phyloP scores from a whole-genome alignment of 2,888 invertebrate genomes.

The Terebella lapidaria region DNA sequence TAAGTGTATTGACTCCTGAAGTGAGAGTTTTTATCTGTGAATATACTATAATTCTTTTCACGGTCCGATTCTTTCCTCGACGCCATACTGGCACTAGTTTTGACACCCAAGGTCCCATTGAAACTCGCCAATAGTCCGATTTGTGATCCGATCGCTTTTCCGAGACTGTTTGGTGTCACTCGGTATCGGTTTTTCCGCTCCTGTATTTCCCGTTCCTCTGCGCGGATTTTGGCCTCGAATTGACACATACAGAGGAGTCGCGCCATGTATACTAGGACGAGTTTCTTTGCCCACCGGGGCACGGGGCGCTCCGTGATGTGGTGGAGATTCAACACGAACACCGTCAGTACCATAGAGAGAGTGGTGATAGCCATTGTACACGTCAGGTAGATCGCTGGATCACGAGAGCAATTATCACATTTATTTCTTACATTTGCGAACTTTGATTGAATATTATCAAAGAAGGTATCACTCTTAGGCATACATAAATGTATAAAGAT shows the following conservation, averaged over 20 bases:
- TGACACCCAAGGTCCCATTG: conserved; percentile 7
- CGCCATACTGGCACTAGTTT: too few species aligned
- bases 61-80: background rate
- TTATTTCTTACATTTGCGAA: too few species aligned
- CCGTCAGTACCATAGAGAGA: conserved; percentile 29
- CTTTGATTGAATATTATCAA: too few species aligned
- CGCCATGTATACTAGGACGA: conserved; percentile 27
- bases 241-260: conserved; percentile 27
- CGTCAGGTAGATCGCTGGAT: conserved; percentile 28
- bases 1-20: conserved; percentile 13
- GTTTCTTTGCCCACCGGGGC: conserved; percentile 24
- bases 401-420: too few species aligned
- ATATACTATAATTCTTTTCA: background rate
- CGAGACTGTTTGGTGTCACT: conserved; percentile 15
- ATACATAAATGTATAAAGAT: background rate
- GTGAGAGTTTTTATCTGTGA: background rate
- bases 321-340: conserved; percentile 30
- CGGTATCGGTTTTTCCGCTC: conserved; percentile 9
- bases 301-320: conserved; percentile 30
- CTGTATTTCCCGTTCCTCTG: conserved; percentile 2
- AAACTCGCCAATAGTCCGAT: conserved; percentile 17
- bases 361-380: conserved; percentile 32
- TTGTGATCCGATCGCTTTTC: conserved; percentile 18
- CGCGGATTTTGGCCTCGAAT: conserved; percentile 1
- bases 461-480: too few species aligned